Evolutionary conservation across 2,797 vertebrate genomes (phyloP).

Genomic region (Emydoidea blandingii): DNA sequence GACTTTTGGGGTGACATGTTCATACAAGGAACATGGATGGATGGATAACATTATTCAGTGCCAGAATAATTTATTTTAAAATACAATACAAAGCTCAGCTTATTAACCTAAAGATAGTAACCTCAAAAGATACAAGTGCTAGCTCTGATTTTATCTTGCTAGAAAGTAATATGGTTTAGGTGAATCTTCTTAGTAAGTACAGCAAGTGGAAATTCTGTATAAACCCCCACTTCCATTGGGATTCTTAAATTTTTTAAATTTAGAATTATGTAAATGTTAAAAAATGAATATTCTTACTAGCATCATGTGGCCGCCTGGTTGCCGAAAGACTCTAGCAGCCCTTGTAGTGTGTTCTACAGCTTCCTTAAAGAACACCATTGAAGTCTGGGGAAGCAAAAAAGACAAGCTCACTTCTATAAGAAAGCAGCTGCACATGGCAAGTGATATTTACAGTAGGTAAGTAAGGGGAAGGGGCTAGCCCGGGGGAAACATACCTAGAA

Average conservation of each 20-base stretch:
- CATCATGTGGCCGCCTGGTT: slow-evolving; percentile 73
- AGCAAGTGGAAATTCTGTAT: background rate
- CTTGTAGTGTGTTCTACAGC: slow-evolving; percentile 75
- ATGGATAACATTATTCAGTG: background rate
- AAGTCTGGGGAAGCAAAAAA: slow-evolving; percentile 30
- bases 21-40: background rate
- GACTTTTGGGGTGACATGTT: background rate
- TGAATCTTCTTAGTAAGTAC: background rate
- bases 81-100: background rate
- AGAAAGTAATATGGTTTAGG: background rate
- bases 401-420: background rate
- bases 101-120: background rate
- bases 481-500: background rate
- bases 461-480: background rate
- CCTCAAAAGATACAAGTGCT: background rate
- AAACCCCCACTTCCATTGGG: background rate
- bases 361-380: slow-evolving; percentile 78
- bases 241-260: background rate
- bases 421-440: background rate
- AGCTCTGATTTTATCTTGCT: background rate
- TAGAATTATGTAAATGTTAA: background rate
- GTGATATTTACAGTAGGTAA: background rate
- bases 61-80: background rate
- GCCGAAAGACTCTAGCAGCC: slow-evolving; percentile 75
- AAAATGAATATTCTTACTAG: slow-evolving; percentile 60